Evolutionary conservation across 1,140 invertebrate species (phyloP).

Genomic region (Drosophila neocordata): DNA sequence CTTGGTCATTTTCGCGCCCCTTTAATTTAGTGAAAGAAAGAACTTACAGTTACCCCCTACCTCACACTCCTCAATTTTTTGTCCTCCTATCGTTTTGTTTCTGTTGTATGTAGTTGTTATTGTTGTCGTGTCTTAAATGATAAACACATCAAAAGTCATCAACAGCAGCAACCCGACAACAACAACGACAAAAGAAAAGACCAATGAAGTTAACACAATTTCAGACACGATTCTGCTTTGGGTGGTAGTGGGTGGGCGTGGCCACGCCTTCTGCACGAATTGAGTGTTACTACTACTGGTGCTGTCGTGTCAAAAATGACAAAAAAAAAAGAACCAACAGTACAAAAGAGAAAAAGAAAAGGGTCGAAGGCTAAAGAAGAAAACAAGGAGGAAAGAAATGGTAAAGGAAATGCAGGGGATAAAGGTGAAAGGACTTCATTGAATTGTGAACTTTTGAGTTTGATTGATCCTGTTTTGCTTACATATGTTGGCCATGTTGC

Average conservation of each 20-base stretch:
- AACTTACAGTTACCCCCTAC: background rate
- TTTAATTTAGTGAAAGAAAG: constrained; percentile 62
- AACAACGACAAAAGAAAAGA: constrained; percentile 13
- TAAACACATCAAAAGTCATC: constrained; percentile 79
- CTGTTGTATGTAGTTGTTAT: background rate
- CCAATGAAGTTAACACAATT: constrained; percentile 65
- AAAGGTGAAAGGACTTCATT: constrained; percentile 40
- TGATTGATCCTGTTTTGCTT: constrained; percentile 60
- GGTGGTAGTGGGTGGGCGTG: constrained; percentile 44
- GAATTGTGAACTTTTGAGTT: constrained; percentile 67
- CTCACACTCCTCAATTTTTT: background rate
- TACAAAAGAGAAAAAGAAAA: constrained; percentile 3
- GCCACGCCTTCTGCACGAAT: constrained; percentile 59
- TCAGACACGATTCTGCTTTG: constrained; percentile 61
- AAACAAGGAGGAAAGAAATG: constrained; percentile 4
- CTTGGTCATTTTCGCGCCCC: constrained; percentile 74
- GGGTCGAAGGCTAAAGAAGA: constrained; percentile 13
- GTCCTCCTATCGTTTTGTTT: background rate
- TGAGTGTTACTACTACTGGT: constrained; percentile 43
- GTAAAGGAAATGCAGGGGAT: background rate
- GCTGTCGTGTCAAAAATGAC: constrained; percentile 38
- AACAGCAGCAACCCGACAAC: constrained; percentile 14
- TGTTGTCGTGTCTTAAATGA: constrained; percentile 51
- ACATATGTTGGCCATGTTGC: constrained; percentile 5
- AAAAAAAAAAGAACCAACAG: background rate